Evolutionary conservation across 2,888 invertebrate genomes (phyloP).

Genomic region (Meliscaeva auricollis): DNA sequence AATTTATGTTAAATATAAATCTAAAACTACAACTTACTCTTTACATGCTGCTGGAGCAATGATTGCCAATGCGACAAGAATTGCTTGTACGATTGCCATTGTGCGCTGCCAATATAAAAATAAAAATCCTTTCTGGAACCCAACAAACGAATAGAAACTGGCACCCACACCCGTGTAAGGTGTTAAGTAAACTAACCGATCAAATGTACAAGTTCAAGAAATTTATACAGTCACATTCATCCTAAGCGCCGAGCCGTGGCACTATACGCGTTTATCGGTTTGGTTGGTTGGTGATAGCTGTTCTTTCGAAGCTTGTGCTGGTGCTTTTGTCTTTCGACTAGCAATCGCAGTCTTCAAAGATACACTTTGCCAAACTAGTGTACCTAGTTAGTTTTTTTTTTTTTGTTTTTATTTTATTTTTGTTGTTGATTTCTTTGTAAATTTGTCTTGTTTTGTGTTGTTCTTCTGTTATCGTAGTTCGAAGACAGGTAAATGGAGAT

Average conservation of each 20-base stretch:
- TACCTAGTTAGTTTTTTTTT: too few relatives aligned
- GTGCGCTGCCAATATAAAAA: background rate
- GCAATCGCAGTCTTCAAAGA: conserved; percentile 22
- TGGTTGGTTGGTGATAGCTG: conserved; percentile 17
- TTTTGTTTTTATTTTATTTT: background rate
- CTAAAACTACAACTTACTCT: conserved; percentile 53
- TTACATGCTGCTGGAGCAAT: conserved; percentile 54
- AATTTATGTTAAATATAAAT: background rate
- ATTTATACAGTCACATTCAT: conserved; percentile 62
- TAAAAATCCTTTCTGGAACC: conserved; percentile 16
- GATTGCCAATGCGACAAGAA: conserved; percentile 43
- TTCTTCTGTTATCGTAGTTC: conserved; percentile 8
- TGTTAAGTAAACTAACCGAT: conserved; percentile 71
- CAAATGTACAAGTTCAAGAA: conserved; percentile 69
- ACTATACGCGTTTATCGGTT: conserved; percentile 38
- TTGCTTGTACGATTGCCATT: conserved; percentile 38
- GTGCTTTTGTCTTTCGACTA: conserved; percentile 21
- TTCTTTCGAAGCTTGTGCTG: background rate
- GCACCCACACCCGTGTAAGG: conserved; percentile 70
- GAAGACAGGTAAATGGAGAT: conserved; percentile 14
- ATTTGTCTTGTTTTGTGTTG: background rate
- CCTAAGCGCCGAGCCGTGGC: conserved; percentile 53
- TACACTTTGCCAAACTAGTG: conserved; percentile 28
- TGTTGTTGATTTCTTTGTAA: background rate
- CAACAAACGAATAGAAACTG: background rate